Evolutionary conservation across 2,113 vertebrate species (phyloP).

Genomic region (Sus scrofa): DNA sequence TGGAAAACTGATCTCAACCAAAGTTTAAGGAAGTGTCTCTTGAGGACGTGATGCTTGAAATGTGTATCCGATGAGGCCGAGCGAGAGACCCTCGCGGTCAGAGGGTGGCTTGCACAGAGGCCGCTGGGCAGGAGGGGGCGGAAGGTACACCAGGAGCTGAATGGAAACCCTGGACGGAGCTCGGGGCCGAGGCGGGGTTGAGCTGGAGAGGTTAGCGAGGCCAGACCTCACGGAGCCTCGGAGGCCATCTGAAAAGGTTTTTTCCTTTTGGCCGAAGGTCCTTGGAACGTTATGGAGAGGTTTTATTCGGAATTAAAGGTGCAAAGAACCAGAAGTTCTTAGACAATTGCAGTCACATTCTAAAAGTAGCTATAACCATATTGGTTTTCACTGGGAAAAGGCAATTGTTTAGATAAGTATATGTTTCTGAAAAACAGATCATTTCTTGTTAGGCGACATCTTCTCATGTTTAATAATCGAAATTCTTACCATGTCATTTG

Average conservation of each 20-base stretch:
- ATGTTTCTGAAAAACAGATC: conserved; percentile 63
- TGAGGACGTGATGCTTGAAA: not conserved
- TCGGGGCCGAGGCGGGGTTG: not conserved
- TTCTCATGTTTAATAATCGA: conserved; percentile 56
- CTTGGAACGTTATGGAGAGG: not conserved
- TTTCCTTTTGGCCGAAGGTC: not conserved
- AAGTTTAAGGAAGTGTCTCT: not conserved
- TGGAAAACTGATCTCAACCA: not conserved
- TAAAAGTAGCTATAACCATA: not conserved
- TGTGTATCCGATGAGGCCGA: not conserved
- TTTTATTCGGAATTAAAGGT: conserved; percentile 38
- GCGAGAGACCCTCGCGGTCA: not conserved
- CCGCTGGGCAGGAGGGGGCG: not conserved
- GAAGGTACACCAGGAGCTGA: not conserved
- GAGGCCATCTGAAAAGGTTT: not conserved
- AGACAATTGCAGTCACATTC: not conserved
- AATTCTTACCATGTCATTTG: conserved; percentile 52
- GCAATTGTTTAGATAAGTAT: conserved; percentile 43
- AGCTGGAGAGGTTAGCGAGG: not conserved
- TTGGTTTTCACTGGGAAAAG: conserved; percentile 60
- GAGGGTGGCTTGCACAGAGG: not conserved
- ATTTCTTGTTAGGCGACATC: conserved; percentile 12
- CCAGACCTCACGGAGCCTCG: not conserved
- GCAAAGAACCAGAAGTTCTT: not conserved
- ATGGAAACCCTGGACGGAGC: not conserved